Evolutionary conservation across 1,140 invertebrate genomes (phyloP).

Genomic region (Triops longicaudatus): DNA sequence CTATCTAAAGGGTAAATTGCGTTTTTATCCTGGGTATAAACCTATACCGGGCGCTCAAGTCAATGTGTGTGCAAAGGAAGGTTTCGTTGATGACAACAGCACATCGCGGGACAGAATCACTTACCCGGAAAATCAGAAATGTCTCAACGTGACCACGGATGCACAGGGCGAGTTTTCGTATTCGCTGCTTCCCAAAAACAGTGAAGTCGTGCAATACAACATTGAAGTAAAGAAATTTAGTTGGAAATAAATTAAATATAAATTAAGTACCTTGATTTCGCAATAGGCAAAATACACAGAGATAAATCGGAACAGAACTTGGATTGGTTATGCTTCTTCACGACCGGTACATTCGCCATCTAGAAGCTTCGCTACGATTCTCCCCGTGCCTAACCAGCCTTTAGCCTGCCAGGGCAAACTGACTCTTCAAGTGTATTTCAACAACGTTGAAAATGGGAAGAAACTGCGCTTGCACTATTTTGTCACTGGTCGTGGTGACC

Average conservation of each 20-base stretch:
- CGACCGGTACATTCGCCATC: neutral
- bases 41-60: slow-evolving; percentile 36
- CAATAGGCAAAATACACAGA: neutral
- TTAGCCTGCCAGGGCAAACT: neutral
- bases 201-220: slow-evolving; percentile 25
- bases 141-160: slow-evolving; percentile 31
- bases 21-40: slow-evolving; percentile 34
- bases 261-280: neutral
- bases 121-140: neutral
- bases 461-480: slow-evolving; percentile 25
- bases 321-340: neutral
- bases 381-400: neutral
- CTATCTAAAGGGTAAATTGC: neutral
- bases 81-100: slow-evolving; percentile 26
- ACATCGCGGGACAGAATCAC: slow-evolving; percentile 27
- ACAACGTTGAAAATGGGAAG: slow-evolving; percentile 19
- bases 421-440: slow-evolving; percentile 22
- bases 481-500: slow-evolving; percentile 33
- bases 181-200: slow-evolving; percentile 29
- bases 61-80: slow-evolving; percentile 30
- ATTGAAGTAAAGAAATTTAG: slow-evolving; percentile 29
- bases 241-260: neutral
- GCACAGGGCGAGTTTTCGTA: slow-evolving; percentile 33
- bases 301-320: neutral
- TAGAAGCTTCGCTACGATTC: neutral